phyloP scores from a whole-genome alignment of 2,888 invertebrate species.

The Adineta ricciae region DNA sequence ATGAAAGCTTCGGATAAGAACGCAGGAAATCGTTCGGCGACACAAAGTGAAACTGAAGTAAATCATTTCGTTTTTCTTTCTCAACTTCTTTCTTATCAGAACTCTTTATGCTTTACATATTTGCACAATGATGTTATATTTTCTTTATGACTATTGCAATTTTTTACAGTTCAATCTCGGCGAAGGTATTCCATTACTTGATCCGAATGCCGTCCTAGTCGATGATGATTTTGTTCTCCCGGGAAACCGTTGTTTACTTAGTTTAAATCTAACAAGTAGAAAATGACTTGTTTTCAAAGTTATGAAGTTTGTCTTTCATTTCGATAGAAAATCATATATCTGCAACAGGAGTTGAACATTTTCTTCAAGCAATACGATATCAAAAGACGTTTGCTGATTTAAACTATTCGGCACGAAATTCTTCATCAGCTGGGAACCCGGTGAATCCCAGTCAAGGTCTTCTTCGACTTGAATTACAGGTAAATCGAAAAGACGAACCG shows the following conservation, averaged over 20 bases:
- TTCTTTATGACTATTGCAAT: not conserved
- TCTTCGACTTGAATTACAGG: slow-evolving; percentile 21
- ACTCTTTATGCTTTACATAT: not conserved
- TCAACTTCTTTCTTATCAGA: not conserved
- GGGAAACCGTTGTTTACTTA: slow-evolving; percentile 29
- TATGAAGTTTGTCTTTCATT: no score
- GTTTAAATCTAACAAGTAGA: slow-evolving; percentile 33
- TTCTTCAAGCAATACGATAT: slow-evolving; percentile 1
- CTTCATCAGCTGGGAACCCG: not conserved
- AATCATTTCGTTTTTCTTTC: not conserved
- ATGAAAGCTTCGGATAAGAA: not conserved
- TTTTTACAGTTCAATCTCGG: not conserved
- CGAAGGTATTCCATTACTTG: slow-evolving; percentile 10
- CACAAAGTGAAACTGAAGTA: not conserved
- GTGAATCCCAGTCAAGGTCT: not conserved
- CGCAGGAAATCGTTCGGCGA: not conserved
- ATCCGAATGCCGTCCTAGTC: slow-evolving; percentile 24
- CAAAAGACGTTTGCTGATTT: not conserved
- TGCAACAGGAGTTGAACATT: not conserved
- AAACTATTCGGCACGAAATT: not conserved
- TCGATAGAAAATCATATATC: not conserved
- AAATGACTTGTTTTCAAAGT: not conserved
- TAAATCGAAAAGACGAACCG: not conserved
- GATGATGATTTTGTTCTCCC: slow-evolving; percentile 23
- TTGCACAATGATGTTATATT: not conserved